Evolutionary conservation across 2,888 invertebrate genomes (phyloP).

Genomic region (Cremastobaeus sp.): DNA sequence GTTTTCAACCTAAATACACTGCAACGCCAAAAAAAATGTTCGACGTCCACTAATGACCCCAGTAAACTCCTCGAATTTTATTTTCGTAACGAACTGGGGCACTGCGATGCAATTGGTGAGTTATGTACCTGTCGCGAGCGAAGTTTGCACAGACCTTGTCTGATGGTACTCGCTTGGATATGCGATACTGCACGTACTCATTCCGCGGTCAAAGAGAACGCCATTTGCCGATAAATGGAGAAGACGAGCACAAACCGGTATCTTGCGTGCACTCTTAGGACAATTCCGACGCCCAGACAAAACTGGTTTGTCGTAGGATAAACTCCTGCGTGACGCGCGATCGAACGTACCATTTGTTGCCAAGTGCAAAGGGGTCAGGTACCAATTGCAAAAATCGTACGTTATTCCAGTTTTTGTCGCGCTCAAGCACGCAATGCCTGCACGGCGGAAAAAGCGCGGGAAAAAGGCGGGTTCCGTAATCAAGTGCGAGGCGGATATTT

Average conservation of each 20-base stretch:
- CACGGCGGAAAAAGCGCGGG: neutral
- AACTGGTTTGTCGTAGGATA: slow-evolving; percentile 52
- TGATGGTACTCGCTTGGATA: no score
- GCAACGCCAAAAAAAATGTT: no score
- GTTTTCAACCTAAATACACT: no score
- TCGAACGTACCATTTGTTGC: slow-evolving; percentile 46
- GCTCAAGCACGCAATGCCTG: slow-evolving; percentile 17
- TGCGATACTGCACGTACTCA: slow-evolving; percentile 15
- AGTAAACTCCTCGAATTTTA: no score
- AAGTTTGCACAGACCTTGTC: slow-evolving; percentile 34
- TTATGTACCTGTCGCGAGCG: slow-evolving; percentile 53
- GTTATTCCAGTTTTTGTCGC: slow-evolving; percentile 27
- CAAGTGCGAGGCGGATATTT: neutral
- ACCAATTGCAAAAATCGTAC: slow-evolving; percentile 31
- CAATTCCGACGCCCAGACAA: slow-evolving; percentile 43
- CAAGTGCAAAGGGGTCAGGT: slow-evolving; percentile 50
- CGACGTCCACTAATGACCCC: no score
- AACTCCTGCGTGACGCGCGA: slow-evolving; percentile 38
- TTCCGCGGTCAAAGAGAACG: slow-evolving; percentile 17
- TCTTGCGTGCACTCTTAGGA: slow-evolving; percentile 34
- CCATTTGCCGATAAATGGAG: slow-evolving; percentile 12
- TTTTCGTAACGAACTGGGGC: slow-evolving; percentile 28
- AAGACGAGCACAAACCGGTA: slow-evolving; percentile 27
- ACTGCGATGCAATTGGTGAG: slow-evolving; percentile 35
- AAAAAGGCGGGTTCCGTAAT: neutral